Conservation (phyloP, 2,888 invertebrate genomes). For the Hemithea aestivaria region DNA sequence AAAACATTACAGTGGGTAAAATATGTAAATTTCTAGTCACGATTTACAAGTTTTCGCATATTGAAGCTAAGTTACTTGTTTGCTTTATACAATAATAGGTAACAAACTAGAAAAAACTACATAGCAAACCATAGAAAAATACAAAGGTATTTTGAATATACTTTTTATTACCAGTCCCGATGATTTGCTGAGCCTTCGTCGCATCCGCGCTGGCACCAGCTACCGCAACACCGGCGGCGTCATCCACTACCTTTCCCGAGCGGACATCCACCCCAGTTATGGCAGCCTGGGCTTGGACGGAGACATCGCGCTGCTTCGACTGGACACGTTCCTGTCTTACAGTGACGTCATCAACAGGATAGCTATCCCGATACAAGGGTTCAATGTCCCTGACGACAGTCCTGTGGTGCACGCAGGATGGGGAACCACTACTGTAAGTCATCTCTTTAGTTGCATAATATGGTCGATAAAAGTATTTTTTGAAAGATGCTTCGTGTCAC, state of each 20-base stretch:
- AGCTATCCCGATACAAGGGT: constrained; percentile 21
- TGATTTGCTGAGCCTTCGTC: too few species aligned
- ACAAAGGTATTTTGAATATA: too few species aligned
- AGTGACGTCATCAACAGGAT: constrained; percentile 23
- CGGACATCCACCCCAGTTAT: constrained; percentile 34
- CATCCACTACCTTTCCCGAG: constrained; percentile 26
- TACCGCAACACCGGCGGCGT: constrained; percentile 46
- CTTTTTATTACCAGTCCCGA: too few species aligned
- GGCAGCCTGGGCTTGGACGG: constrained; percentile 1
- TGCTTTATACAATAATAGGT: too few species aligned
- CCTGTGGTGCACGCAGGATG: constrained; percentile 36
- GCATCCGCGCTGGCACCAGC: constrained; percentile 50
- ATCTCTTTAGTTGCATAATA: neutral
- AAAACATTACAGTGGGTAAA: too few species aligned
- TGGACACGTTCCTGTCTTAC: constrained; percentile 12
- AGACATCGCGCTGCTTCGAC: constrained; percentile 5
- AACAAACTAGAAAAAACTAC: too few species aligned
- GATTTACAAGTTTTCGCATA: too few species aligned
- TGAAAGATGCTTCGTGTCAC: too few species aligned
- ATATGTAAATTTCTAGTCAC: too few species aligned
- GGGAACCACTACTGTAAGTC: constrained; percentile 37
- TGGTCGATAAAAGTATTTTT: too few species aligned
- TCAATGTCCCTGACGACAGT: constrained; percentile 26
- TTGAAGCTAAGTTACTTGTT: too few species aligned
- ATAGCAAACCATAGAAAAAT: too few species aligned